phyloP scores from a whole-genome alignment of 2,113 vertebrate species.

The Chloroceryle aenea region DNA sequence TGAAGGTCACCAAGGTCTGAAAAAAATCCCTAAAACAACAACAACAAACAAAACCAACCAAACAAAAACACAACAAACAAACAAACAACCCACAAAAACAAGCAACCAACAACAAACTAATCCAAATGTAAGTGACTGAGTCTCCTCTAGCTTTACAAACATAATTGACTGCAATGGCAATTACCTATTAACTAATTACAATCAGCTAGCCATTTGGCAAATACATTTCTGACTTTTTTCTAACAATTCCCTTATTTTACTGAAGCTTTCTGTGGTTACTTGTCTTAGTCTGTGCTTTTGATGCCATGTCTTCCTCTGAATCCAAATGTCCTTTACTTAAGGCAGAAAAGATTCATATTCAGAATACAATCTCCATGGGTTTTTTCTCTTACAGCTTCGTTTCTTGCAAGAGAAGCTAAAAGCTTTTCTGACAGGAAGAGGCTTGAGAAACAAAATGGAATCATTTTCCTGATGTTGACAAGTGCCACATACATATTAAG shows the following conservation, averaged over 20 bases:
- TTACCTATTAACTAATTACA: background rate
- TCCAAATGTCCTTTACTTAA: background rate
- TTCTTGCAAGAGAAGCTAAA: background rate
- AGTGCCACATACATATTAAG: background rate
- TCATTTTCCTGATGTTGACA: background rate
- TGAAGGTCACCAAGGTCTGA: background rate
- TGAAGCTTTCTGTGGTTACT: background rate
- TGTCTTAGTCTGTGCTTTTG: background rate
- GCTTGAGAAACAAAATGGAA: background rate
- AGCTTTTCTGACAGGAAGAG: background rate
- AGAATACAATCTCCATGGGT: fast-evolving
- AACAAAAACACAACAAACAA: no score
- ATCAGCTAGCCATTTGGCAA: background rate
- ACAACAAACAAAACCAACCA: no score
- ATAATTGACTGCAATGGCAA: background rate
- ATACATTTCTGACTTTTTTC: background rate
- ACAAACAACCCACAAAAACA: no score
- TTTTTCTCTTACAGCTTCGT: background rate
- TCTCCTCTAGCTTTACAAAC: background rate
- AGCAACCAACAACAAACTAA: no score
- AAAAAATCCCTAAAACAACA: background rate
- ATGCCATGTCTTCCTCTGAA: background rate
- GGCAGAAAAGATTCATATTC: background rate
- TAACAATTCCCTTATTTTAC: background rate
- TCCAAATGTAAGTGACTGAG: background rate